phyloP scores from a whole-genome alignment of 1,140 invertebrate genomes.

The Monochamus saltuarius region DNA sequence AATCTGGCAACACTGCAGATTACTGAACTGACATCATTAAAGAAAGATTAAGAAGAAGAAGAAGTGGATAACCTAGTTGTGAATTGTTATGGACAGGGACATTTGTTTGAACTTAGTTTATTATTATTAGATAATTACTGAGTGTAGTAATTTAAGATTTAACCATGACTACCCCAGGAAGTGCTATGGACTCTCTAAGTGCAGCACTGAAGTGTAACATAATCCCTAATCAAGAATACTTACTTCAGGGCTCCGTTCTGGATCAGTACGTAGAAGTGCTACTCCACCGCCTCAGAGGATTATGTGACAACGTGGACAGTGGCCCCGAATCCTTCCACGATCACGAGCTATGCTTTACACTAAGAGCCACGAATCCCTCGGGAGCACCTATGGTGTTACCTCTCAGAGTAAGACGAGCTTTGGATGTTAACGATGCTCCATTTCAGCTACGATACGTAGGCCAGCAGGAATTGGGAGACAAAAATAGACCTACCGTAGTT shows the following conservation, averaged over 20 bases:
- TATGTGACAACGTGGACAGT: constrained; percentile 92
- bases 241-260: constrained; percentile 88
- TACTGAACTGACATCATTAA: too few relatives aligned
- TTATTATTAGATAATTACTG: too few relatives aligned
- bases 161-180: constrained; percentile 53
- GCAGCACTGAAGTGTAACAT: constrained; percentile 80
- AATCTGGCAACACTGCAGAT: too few relatives aligned
- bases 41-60: too few relatives aligned
- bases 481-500: constrained; percentile 84
- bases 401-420: constrained; percentile 73
- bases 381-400: constrained; percentile 44
- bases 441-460: constrained; percentile 89
- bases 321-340: constrained; percentile 90
- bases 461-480: constrained; percentile 85
- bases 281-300: constrained; percentile 83
- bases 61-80: too few relatives aligned
- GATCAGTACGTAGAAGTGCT: constrained; percentile 92
- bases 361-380: constrained; percentile 61
- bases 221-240: constrained; percentile 86
- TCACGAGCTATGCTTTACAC: constrained; percentile 82
- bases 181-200: constrained; percentile 75
- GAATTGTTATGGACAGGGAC: too few relatives aligned
- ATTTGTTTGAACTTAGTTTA: too few relatives aligned
- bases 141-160: background rate
- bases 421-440: constrained; percentile 76